Percentiles rank a stretch among this genome's conserved stretches.
These are phyloP conservation scores for Tortrix viridana DNA, from an alignment of 2,888 invertebrate genomes.

Conservation along the genomic window DNA sequence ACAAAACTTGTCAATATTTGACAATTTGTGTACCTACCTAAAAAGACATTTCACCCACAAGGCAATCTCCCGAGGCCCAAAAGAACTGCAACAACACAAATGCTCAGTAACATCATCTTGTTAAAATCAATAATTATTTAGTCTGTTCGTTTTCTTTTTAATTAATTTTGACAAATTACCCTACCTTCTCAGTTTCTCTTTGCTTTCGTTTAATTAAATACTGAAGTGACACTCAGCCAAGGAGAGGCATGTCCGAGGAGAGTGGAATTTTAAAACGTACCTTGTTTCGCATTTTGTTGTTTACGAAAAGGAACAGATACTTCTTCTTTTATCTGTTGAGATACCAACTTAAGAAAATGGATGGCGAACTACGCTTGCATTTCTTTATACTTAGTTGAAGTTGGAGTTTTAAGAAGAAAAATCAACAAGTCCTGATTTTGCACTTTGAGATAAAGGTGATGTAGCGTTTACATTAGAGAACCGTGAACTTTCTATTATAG, in stretches of 20 bases:
- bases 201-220: conserved; percentile 81
- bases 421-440: neutral
- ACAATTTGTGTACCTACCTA: too few species aligned
- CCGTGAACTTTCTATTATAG: too few species aligned
- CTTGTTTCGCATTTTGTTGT: conserved; percentile 64
- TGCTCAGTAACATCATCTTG: conserved; percentile 56
- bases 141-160: conserved; percentile 78
- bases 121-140: conserved; percentile 71
- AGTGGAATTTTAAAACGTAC: conserved; percentile 52
- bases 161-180: conserved; percentile 84
- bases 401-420: neutral
- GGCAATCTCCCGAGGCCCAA: conserved; percentile 5
- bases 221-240: conserved; percentile 76
- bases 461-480: too few species aligned
- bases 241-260: conserved; percentile 59
- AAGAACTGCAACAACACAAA: conserved; percentile 16
- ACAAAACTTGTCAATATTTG: too few species aligned
- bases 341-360: conserved; percentile 29
- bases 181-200: conserved; percentile 77
- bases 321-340: conserved; percentile 31
- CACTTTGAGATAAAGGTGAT: too few species aligned
- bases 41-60: conserved; percentile 1
- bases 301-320: conserved; percentile 50
- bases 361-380: conserved; percentile 3
- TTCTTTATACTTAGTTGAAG: neutral